A percentile compares a stretch with the other conserved stretches of the same genome.
Evolutionary conservation across 1,140 invertebrate species (phyloP).

Genomic region (Pseudoatta argentina): DNA sequence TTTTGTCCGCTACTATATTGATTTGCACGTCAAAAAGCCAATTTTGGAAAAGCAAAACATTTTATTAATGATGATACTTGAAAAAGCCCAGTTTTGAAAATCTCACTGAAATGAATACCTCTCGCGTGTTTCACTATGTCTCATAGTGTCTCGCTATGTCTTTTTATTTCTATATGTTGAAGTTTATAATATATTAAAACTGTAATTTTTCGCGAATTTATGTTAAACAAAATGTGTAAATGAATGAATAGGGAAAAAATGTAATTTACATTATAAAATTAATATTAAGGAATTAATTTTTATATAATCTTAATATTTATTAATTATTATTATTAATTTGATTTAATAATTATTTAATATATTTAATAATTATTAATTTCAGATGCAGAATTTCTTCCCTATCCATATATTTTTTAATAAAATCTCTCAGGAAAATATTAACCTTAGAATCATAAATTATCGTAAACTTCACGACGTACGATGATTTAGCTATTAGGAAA

Average conservation of each 20-base stretch:
- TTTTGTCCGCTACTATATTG: background rate
- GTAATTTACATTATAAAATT: background rate
- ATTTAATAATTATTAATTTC: background rate
- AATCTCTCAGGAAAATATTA: background rate
- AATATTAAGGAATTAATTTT: background rate
- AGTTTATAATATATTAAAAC: background rate
- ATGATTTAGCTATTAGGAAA: background rate
- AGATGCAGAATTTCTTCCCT: background rate
- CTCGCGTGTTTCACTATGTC: background rate
- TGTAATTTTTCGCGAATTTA: background rate
- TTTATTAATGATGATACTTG: slow-evolving; percentile 31
- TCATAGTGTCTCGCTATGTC: slow-evolving; percentile 5
- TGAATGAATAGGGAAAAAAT: background rate
- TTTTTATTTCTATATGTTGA: slow-evolving; percentile 6
- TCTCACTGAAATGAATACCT: slow-evolving; percentile 13
- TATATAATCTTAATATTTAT: background rate
- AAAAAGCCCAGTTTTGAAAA: slow-evolving; percentile 6
- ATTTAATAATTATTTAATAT: too few relatives aligned
- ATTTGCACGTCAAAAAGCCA: slow-evolving; percentile 21
- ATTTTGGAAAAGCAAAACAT: slow-evolving; percentile 17
- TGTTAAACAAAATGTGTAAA: background rate
- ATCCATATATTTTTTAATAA: background rate
- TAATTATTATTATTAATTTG: background rate
- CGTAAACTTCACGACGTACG: too few relatives aligned
- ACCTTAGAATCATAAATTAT: too few relatives aligned